Percentiles rank a stretch among this genome's conserved stretches.
Conservation (phyloP, 2,888 invertebrate species). For the Cyrtodaria siliqua region DNA sequence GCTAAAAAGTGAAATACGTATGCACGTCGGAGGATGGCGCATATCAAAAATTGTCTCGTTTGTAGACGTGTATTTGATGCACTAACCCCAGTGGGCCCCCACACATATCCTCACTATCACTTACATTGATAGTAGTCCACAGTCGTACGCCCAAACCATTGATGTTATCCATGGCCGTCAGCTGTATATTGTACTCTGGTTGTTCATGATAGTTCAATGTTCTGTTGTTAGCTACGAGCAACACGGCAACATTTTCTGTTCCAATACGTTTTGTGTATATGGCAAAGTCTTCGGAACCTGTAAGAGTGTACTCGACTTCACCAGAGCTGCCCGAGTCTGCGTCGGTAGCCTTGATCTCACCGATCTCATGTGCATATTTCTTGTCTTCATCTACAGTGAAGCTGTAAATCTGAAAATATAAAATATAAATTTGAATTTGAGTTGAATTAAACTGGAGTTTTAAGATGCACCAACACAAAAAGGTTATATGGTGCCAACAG, state of each 20-base stretch:
- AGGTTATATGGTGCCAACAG: no score
- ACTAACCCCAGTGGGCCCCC: no score
- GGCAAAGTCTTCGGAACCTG: constrained; percentile 54
- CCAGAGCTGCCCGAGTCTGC: constrained; percentile 70
- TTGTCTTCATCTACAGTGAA: constrained; percentile 54
- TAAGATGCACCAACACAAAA: no score
- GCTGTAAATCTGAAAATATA: constrained; percentile 53
- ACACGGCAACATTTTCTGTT: constrained; percentile 28
- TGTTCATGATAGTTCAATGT: constrained; percentile 67
- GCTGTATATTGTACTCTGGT: constrained; percentile 59
- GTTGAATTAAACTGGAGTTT: no score
- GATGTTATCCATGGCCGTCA: constrained; percentile 70
- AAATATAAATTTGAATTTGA: no score
- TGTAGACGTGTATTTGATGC: no score
- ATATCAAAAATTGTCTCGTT: no score
- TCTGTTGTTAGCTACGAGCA: constrained; percentile 91
- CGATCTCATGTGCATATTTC: constrained; percentile 48
- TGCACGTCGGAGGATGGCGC: no score
- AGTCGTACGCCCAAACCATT: constrained; percentile 14
- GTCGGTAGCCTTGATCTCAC: constrained; percentile 68
- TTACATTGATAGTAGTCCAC: constrained; percentile 23
- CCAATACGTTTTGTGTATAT: constrained; percentile 34
- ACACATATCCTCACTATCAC: no score
- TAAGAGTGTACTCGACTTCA: constrained; percentile 56
- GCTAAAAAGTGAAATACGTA: no score